Conservation (phyloP, 2,888 invertebrate species). For the Galerucella nymphaeae region DNA sequence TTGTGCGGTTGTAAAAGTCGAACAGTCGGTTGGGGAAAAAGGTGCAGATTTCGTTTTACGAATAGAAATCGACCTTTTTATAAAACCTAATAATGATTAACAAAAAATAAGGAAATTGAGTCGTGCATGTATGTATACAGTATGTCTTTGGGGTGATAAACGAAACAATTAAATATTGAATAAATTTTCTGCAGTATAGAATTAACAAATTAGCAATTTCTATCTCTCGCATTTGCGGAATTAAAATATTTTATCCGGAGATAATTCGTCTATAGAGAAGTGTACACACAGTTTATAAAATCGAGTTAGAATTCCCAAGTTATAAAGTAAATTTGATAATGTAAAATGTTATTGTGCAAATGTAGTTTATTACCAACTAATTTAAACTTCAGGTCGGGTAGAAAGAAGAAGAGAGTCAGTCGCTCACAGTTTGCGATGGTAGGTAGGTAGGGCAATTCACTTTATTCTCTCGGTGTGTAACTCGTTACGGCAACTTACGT, state of each 20-base stretch:
- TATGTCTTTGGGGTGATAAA: no score
- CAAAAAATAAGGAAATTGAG: no score
- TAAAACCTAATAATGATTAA: not conserved
- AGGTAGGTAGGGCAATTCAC: not conserved
- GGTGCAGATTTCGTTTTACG: slow-evolving; percentile 41
- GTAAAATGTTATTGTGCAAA: slow-evolving; percentile 47
- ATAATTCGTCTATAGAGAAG: slow-evolving; percentile 37
- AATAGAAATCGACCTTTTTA: slow-evolving; percentile 16
- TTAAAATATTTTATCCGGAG: slow-evolving; percentile 42
- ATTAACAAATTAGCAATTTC: not conserved
- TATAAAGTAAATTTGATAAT: slow-evolving; percentile 41
- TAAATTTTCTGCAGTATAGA: not conserved
- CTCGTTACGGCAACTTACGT: slow-evolving; percentile 5
- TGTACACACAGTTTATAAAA: slow-evolving; percentile 31
- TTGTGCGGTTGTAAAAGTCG: slow-evolving; percentile 39
- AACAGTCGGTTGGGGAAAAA: slow-evolving; percentile 33
- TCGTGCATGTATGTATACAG: no score
- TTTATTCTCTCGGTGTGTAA: slow-evolving; percentile 11
- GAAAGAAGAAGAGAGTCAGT: slow-evolving; percentile 21
- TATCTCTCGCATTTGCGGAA: not conserved
- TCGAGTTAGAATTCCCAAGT: slow-evolving; percentile 45
- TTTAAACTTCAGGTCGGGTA: slow-evolving; percentile 39
- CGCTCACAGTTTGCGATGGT: slow-evolving; percentile 26
- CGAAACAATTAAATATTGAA: not conserved
- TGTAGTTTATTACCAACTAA: slow-evolving; percentile 43